Percentiles rank a stretch among this genome's conserved stretches.
Conservation (phyloP, 1,140 invertebrate genomes). For the Pseudomyrmex gracilis region DNA sequence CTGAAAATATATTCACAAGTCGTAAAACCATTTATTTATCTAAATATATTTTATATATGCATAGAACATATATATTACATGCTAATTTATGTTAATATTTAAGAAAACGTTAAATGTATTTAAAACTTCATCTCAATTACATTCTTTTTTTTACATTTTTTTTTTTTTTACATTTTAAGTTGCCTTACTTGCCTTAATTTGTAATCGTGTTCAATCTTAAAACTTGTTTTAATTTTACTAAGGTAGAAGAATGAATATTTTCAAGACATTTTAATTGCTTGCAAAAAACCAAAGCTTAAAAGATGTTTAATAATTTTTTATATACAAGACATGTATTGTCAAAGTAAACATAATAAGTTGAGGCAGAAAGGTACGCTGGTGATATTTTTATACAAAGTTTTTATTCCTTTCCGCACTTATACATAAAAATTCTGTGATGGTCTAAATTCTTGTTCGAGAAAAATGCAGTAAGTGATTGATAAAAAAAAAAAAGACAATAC, state of each 20-base stretch:
- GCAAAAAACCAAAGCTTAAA: not conserved
- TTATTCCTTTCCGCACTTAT: constrained; percentile 31
- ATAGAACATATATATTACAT: not conserved
- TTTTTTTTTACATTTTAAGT: not conserved
- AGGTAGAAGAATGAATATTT: too few relatives aligned
- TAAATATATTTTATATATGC: not conserved
- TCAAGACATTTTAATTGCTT: too few relatives aligned
- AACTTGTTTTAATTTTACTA: too few relatives aligned
- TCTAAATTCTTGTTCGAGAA: not conserved
- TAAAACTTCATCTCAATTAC: not conserved
- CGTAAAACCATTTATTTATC: not conserved
- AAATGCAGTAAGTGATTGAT: not conserved
- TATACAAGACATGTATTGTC: not conserved
- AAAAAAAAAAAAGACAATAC: constrained; percentile 43
- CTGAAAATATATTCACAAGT: not conserved
- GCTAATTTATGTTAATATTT: constrained; percentile 25
- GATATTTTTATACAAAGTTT: constrained; percentile 12
- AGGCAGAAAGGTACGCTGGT: not conserved
- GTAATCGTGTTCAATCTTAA: too few relatives aligned
- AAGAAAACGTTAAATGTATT: not conserved
- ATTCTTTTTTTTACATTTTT: not conserved
- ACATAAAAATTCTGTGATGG: constrained; percentile 13
- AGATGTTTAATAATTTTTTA: not conserved
- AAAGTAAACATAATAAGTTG: not conserved
- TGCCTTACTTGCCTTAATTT: too few relatives aligned